phyloP scores from a whole-genome alignment of 2,797 vertebrate species.

The Centroberyx gerrardi region DNA sequence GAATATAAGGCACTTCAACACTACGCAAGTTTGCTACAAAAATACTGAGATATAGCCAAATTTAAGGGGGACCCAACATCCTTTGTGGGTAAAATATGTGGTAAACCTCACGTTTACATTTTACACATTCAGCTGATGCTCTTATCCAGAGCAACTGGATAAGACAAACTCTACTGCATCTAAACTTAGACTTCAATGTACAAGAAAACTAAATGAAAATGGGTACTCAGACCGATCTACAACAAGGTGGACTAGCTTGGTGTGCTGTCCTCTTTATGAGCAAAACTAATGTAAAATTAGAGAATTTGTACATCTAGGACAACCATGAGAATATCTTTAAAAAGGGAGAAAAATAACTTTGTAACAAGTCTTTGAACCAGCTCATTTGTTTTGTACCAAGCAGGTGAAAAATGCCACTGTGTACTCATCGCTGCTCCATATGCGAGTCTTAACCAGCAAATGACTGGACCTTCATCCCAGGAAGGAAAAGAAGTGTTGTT shows the following conservation, averaged over 20 bases:
- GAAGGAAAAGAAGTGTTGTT: too few relatives aligned
- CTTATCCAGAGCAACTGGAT: background rate
- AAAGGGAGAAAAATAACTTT: background rate
- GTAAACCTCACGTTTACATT: background rate
- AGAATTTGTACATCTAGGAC: background rate
- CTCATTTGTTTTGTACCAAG: background rate
- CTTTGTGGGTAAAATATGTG: too few relatives aligned
- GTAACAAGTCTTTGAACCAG: background rate
- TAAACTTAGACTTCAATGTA: background rate
- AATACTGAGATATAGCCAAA: too few relatives aligned
- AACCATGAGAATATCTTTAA: background rate
- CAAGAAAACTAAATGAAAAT: background rate
- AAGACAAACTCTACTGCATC: background rate
- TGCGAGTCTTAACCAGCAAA: too few relatives aligned
- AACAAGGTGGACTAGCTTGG: background rate
- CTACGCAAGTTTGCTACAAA: too few relatives aligned
- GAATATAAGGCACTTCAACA: background rate
- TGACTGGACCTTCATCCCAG: too few relatives aligned
- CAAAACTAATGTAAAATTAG: too few relatives aligned
- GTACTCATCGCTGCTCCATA: background rate
- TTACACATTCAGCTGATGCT: background rate
- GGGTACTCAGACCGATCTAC: background rate
- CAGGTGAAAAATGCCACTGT: background rate
- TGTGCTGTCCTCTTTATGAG: background rate
- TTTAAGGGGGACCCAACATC: too few relatives aligned